A percentile compares a stretch with the other conserved stretches of the same genome.
phyloP scores from a whole-genome alignment of 2,113 vertebrate genomes.

The Bubo scandiacus region DNA sequence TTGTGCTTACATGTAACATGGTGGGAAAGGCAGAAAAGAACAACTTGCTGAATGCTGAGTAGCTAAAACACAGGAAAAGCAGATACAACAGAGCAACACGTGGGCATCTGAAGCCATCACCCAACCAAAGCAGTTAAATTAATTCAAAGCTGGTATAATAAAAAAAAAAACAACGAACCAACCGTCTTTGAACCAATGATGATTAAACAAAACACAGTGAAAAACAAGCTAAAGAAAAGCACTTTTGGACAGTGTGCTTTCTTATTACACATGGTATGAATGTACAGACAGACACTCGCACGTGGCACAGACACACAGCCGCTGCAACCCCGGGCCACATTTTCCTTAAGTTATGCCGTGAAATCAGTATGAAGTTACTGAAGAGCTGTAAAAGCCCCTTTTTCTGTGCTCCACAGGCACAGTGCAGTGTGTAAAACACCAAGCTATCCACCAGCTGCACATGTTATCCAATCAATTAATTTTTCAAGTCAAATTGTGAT shows the following conservation, averaged over 20 bases:
- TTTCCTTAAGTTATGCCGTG: not conserved
- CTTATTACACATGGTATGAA: accelerated
- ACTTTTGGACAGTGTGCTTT: not conserved
- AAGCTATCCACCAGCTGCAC: not conserved
- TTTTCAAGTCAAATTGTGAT: not conserved
- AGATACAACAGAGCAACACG: accelerated
- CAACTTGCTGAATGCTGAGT: not conserved
- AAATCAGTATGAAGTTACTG: not conserved
- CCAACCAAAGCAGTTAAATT: accelerated
- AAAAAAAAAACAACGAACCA: not conserved
- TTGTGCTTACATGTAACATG: not conserved
- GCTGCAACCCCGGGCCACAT: accelerated
- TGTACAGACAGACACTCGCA: accelerated
- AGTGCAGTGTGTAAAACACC: accelerated
- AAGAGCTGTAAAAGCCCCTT: not conserved
- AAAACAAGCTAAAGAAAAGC: not conserved
- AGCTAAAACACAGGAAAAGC: not conserved
- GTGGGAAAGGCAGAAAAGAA: constrained; percentile 5
- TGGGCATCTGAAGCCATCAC: not conserved
- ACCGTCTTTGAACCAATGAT: not conserved
- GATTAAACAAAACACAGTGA: not conserved
- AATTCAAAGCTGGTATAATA: not conserved
- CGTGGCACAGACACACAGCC: accelerated
- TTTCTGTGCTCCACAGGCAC: not conserved
- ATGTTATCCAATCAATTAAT: accelerated